Evolutionary conservation across 1,140 invertebrate genomes (phyloP), one percentile per base, ranked within the genome.

Genomic region (Drosophila nannoptera): DNA sequence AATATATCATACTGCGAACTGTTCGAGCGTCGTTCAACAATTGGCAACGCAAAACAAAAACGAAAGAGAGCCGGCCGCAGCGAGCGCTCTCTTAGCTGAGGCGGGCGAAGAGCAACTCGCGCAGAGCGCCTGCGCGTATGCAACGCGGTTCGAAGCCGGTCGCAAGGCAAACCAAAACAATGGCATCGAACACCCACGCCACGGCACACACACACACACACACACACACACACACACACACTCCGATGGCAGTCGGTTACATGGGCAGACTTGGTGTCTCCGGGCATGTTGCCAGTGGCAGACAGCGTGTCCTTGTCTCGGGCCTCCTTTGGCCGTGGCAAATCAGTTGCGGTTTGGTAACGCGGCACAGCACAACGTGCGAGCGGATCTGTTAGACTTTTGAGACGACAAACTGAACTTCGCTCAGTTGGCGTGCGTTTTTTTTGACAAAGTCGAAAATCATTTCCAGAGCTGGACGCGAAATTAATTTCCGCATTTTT

Each of bases 261-360:
- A 82, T 12, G 69, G 69, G 32, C 73, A 81, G 78, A 82, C 78
- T 52, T 65, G 65, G 33, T 64, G 78, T 70, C 77, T 46, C 78
- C 78, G 55, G 48, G 38, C 65, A 63, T 7, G 54, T 62, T 60
- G 60, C 48, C 58, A 40, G 32, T 42, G 53, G 32, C 70, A 56
- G 60, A 58, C 50, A 72, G 73, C 67, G 48, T 70, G 64, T 88
- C 81, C 77, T 73, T 71, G 46, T 33, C 42, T n/a, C 48, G 16
- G 55, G 59, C 43, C 54, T 22, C 22, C 22, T 61, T n/a, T 29
- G 55, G 46, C 58, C 35, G 38, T 49, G 67, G 71, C 86, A 75
- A 87, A 84, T 88, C 87, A 88, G 87, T 88, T 88, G 82, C 87
- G 77, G 77, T 77, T 88, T 84, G 69, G 55, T 75, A 55, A 55